Conservation (phyloP, 2,888 invertebrate species). For the Cryptocephalus moraei region DNA sequence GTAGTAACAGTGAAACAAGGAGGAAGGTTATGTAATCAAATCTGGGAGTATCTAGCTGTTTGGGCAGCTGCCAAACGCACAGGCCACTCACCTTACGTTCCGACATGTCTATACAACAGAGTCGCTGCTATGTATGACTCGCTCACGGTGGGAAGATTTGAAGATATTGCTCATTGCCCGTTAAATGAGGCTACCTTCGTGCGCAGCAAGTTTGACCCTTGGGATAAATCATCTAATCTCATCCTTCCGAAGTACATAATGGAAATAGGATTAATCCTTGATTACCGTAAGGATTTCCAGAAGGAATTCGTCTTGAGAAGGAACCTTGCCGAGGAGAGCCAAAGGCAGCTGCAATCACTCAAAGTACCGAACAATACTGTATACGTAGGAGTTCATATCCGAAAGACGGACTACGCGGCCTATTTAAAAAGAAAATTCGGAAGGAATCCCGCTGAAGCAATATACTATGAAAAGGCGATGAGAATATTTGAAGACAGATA, state of each 20-base stretch:
- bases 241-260: slow-evolving; percentile 44
- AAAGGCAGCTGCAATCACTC: slow-evolving; percentile 21
- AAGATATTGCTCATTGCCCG: no score
- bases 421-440: slow-evolving; percentile 44
- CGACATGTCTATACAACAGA: slow-evolving; percentile 36
- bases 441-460: slow-evolving; percentile 32
- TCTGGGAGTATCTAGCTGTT: no score
- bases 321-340: slow-evolving; percentile 39
- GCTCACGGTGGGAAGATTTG: no score
- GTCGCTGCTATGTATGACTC: no score
- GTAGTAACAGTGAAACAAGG: no score
- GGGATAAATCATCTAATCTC: slow-evolving; percentile 27
- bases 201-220: no score
- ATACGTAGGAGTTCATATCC: slow-evolving; percentile 36
- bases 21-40: no score
- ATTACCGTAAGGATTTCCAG: slow-evolving; percentile 46
- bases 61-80: no score
- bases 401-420: slow-evolving; percentile 40
- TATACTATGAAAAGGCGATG: slow-evolving; percentile 39
- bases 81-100: slow-evolving; percentile 10
- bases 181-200: no score
- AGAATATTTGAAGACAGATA: slow-evolving; percentile 37
- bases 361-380: slow-evolving; percentile 20
- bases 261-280: slow-evolving; percentile 44
- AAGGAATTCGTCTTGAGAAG: slow-evolving; percentile 46